phyloP scores from a whole-genome alignment of 2,888 invertebrate genomes.

The Machimus rusticus region DNA sequence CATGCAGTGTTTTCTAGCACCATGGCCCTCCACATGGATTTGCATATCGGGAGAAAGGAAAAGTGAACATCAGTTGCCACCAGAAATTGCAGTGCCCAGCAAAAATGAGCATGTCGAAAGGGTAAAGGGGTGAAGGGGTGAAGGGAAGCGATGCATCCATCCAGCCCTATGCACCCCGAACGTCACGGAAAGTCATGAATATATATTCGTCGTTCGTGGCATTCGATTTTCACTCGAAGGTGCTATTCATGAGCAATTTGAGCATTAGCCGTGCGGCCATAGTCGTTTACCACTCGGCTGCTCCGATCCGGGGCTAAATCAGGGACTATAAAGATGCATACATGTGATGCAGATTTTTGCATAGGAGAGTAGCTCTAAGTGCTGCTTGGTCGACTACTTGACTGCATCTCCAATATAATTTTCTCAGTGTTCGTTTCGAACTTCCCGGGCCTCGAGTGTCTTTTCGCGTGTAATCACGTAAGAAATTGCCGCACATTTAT shows the following conservation, averaged over 20 bases:
- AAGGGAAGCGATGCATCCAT: neutral
- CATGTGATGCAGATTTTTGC: neutral
- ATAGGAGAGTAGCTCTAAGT: neutral
- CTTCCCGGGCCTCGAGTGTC: neutral
- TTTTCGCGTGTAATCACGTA: neutral
- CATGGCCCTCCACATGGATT: neutral
- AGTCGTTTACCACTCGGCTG: neutral
- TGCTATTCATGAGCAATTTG: neutral
- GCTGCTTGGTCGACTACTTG: neutral
- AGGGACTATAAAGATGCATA: neutral
- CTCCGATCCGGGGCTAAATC: neutral
- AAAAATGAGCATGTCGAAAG: neutral
- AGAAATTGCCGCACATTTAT: neutral
- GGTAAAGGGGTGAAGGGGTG: neutral
- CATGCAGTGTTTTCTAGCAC: neutral
- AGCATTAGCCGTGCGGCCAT: neutral
- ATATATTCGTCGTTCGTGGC: neutral
- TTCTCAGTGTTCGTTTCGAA: neutral
- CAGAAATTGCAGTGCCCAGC: neutral
- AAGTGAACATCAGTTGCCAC: neutral
- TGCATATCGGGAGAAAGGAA: neutral
- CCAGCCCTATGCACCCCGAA: neutral
- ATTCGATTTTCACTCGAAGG: neutral
- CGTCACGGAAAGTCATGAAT: neutral
- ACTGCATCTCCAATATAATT: neutral